These are phyloP conservation scores for Bhutanitis thaidina DNA, from an alignment of 2,888 invertebrate species.

Conservation along the genomic window DNA sequence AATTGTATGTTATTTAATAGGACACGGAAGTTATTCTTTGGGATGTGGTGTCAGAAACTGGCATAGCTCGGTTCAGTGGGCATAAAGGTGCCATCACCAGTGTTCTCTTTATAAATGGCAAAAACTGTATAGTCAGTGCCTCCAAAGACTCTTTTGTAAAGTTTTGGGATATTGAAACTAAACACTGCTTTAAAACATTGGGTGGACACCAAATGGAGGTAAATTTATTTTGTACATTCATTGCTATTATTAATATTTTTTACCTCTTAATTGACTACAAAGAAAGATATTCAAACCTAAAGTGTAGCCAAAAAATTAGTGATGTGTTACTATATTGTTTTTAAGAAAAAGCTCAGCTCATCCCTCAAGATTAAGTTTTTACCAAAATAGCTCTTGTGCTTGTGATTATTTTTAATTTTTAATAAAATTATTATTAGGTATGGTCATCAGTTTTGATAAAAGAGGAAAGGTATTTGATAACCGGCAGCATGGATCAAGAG, in stretches of 20 bases:
- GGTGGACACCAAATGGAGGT: constrained; percentile 93
- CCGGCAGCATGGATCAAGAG: constrained; percentile 91
- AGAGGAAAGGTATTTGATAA: constrained; percentile 90
- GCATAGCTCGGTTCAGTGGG: constrained; percentile 92
- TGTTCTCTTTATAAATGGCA: constrained; percentile 84
- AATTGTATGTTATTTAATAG: constrained; percentile 56
- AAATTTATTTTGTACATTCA: too few relatives aligned
- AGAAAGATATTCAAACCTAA: too few relatives aligned
- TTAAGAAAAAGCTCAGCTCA: too few relatives aligned
- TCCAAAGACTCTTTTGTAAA: constrained; percentile 97
- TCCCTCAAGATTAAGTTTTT: too few relatives aligned
- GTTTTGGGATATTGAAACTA: constrained; percentile 97
- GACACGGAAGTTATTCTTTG: constrained; percentile 97
- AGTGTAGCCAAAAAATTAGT: too few relatives aligned
- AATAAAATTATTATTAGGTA: constrained; percentile 73
- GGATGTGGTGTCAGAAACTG: constrained; percentile 95
- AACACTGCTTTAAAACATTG: constrained; percentile 97
- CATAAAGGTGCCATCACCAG: constrained; percentile 95
- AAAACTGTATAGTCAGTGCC: constrained; percentile 86
- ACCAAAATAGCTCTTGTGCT: too few relatives aligned
- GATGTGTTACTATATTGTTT: too few relatives aligned
- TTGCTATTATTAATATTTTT: too few relatives aligned
- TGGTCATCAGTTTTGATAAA: constrained; percentile 91
- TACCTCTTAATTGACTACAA: too few relatives aligned
- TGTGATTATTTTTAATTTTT: too few relatives aligned